Evolutionary conservation across 2,888 invertebrate genomes (phyloP).

Genomic region (Parnassius mnemosyne): DNA sequence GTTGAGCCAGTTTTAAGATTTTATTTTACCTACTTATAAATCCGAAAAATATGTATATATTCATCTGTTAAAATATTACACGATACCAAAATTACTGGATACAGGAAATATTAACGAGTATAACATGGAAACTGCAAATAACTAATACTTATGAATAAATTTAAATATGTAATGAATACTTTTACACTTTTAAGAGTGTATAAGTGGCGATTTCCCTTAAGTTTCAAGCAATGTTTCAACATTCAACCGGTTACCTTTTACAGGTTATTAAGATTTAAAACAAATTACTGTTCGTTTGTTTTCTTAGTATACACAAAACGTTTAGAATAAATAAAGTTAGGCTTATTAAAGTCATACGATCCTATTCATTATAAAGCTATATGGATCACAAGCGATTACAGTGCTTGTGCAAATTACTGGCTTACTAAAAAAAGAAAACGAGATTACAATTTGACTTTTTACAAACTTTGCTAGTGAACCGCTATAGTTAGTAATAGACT

Average conservation of each 20-base stretch:
- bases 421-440: too few relatives aligned
- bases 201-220: slow-evolving; percentile 7
- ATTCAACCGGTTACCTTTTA: too few relatives aligned
- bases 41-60: not conserved
- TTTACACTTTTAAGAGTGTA: not conserved
- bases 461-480: slow-evolving; percentile 9
- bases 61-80: not conserved
- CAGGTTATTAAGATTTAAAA: too few relatives aligned
- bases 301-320: too few relatives aligned
- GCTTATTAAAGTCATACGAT: too few relatives aligned
- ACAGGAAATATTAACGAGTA: not conserved
- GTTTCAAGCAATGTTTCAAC: not conserved
- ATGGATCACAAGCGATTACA: too few relatives aligned
- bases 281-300: too few relatives aligned
- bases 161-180: slow-evolving; percentile 9
- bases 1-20: not conserved
- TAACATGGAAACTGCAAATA: not conserved
- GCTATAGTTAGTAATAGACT: too few relatives aligned
- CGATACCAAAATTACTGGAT: not conserved
- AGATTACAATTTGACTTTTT: slow-evolving; percentile 1
- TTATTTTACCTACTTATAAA: not conserved
- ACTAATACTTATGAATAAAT: not conserved
- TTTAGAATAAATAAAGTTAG: too few relatives aligned
- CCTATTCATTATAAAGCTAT: too few relatives aligned
- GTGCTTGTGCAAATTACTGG: too few relatives aligned